Conservation (phyloP, 2,797 vertebrate genomes). For the Onychomys arenicola region DNA sequence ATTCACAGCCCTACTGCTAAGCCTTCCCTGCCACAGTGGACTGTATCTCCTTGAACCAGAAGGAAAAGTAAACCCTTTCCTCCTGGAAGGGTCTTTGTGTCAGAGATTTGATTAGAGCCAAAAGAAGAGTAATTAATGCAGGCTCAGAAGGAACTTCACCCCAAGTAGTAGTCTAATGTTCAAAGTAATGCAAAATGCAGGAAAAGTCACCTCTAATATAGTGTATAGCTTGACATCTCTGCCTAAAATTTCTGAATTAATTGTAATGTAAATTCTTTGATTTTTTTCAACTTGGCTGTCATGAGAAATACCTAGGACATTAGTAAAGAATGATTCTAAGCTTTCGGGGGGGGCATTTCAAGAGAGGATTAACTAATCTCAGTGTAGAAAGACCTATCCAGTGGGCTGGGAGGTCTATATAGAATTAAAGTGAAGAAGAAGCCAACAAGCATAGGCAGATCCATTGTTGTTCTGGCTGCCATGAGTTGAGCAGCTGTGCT, state of each 20-base stretch:
- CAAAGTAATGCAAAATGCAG: slow-evolving; percentile 21
- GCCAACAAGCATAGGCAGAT: not conserved
- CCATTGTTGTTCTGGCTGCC: not conserved
- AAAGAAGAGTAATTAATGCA: not conserved
- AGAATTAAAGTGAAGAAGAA: not conserved
- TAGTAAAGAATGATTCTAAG: not conserved
- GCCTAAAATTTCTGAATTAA: slow-evolving; percentile 44
- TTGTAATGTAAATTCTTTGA: not conserved
- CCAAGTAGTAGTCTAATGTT: slow-evolving; percentile 21
- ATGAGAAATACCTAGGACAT: not conserved
- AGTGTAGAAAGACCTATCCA: not conserved
- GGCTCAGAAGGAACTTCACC: not conserved
- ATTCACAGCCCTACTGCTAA: too few species aligned
- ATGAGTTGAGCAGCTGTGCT: not conserved
- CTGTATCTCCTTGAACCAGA: not conserved
- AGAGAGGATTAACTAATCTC: not conserved
- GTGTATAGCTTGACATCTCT: slow-evolving; percentile 1
- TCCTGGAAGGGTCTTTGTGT: not conserved
- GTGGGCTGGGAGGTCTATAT: not conserved
- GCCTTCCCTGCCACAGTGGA: not conserved
- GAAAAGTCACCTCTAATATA: slow-evolving; percentile 57
- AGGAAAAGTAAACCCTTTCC: not conserved
- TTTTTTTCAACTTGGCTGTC: not conserved
- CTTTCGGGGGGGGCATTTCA: not conserved
- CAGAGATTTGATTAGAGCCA: not conserved